Conservation (phyloP, 2,888 invertebrate species). For the Geophilus truncorum region DNA sequence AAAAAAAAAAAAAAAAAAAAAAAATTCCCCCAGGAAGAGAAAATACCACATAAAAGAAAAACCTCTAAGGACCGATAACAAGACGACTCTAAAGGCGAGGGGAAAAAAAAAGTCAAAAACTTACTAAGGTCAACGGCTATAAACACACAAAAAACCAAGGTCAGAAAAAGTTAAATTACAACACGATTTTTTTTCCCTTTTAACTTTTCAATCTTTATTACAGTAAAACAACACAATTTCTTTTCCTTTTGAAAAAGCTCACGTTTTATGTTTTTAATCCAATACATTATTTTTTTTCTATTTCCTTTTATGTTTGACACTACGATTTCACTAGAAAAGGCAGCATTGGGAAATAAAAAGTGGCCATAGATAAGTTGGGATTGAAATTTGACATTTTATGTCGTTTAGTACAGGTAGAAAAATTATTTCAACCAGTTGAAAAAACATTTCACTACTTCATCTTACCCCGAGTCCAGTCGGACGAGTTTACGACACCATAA, state of each 20-base stretch:
- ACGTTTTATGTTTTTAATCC: not conserved
- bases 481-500: slow-evolving; percentile 20
- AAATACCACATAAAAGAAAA: not conserved
- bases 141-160: not conserved
- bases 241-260: not conserved
- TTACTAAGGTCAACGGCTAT: not conserved
- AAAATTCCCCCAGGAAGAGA: not conserved
- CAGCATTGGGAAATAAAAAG: not conserved
- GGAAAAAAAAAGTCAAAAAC: not conserved
- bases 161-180: not conserved
- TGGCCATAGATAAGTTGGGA: not conserved
- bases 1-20: not conserved
- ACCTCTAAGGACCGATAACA: slow-evolving; percentile 12
- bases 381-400: not conserved
- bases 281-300: not conserved
- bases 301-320: not conserved
- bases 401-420: not conserved
- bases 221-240: not conserved
- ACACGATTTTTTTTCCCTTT: not conserved
- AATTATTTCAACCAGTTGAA: slow-evolving; percentile 17
- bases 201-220: not conserved
- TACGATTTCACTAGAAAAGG: too few relatives aligned
- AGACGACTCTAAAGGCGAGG: not conserved
- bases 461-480: not conserved
- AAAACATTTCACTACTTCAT: not conserved